Conservation (phyloP, 2,113 vertebrate species). For the Channa argus region DNA sequence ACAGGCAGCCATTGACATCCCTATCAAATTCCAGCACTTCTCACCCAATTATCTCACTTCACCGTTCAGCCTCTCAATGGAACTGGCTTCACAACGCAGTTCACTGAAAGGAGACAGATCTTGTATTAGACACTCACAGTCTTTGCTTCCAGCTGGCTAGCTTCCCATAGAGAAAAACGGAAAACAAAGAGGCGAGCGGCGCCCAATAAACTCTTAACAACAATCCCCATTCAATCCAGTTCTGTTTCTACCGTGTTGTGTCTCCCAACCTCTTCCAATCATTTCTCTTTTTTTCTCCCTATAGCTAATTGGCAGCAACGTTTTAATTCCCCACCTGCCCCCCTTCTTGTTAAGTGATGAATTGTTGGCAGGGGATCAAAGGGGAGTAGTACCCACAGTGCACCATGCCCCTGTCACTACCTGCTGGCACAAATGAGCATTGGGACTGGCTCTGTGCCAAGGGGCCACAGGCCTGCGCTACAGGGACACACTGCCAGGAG, state of each 20-base stretch:
- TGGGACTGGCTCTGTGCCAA: slow-evolving; percentile 84
- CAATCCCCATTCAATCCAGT: slow-evolving; percentile 48
- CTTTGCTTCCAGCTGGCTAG: slow-evolving; percentile 64
- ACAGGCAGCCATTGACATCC: slow-evolving; percentile 31
- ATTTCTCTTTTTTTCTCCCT: slow-evolving; percentile 43
- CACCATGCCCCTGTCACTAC: slow-evolving; percentile 84
- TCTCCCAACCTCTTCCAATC: slow-evolving; percentile 47
- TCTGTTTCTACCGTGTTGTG: slow-evolving; percentile 77
- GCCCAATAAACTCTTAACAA: slow-evolving; percentile 62
- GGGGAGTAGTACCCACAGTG: slow-evolving; percentile 72
- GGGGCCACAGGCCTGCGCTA: slow-evolving; percentile 81
- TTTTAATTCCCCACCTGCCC: slow-evolving; percentile 70
- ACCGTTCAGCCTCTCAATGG: slow-evolving; percentile 55
- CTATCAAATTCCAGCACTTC: slow-evolving; percentile 49
- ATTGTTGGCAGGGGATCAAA: slow-evolving; percentile 94
- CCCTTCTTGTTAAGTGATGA: slow-evolving; percentile 91
- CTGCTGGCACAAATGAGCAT: slow-evolving; percentile 85
- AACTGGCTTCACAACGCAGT: slow-evolving; percentile 48
- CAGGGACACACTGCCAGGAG: slow-evolving; percentile 82
- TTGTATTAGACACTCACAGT: slow-evolving; percentile 43
- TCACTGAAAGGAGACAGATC: slow-evolving; percentile 42
- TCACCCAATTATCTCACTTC: slow-evolving; percentile 62
- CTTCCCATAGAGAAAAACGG: slow-evolving; percentile 58
- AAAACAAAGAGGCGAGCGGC: slow-evolving; percentile 56
- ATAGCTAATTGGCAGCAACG: slow-evolving; percentile 78